A percentile compares a stretch with the other conserved stretches of the same genome.
These are phyloP conservation scores for Sebastes hopkinsi DNA, from an alignment of 2,797 vertebrate species.

Conservation along the genomic window DNA sequence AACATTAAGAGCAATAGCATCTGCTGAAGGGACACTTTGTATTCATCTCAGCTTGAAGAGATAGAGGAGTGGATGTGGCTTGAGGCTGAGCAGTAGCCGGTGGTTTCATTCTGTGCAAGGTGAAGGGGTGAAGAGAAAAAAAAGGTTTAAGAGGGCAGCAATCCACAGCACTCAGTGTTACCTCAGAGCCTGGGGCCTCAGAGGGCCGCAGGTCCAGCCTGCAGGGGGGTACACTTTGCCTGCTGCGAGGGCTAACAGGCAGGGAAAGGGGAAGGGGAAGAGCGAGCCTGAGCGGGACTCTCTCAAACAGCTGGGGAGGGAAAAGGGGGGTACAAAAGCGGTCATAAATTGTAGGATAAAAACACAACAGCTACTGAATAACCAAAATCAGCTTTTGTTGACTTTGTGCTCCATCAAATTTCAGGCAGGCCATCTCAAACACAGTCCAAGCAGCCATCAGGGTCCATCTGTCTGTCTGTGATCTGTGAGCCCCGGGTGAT, in stretches of 20 bases:
- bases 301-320: conserved; percentile 77
- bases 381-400: conserved; percentile 10
- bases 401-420: conserved; percentile 16
- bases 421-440: conserved; percentile 33
- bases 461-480: conserved; percentile 70
- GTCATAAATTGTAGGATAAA: neutral
- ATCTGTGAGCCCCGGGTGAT: conserved; percentile 72
- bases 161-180: conserved; percentile 82
- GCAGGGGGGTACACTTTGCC: conserved; percentile 47
- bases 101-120: neutral
- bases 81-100: neutral
- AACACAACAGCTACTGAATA: conserved; percentile 21
- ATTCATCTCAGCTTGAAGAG: neutral
- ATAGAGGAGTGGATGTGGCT: neutral
- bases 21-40: neutral
- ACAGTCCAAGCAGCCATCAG: conserved; percentile 39
- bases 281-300: conserved; percentile 49
- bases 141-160: conserved; percentile 32
- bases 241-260: conserved; percentile 47
- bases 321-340: conserved; percentile 23
- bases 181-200: conserved; percentile 83
- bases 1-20: neutral
- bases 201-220: conserved; percentile 67
- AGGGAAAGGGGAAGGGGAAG: conserved; percentile 33
- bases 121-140: conserved; percentile 6